These are phyloP conservation scores for Noturus placidus DNA, from an alignment of 2,113 vertebrate genomes.

Conservation along the genomic window DNA sequence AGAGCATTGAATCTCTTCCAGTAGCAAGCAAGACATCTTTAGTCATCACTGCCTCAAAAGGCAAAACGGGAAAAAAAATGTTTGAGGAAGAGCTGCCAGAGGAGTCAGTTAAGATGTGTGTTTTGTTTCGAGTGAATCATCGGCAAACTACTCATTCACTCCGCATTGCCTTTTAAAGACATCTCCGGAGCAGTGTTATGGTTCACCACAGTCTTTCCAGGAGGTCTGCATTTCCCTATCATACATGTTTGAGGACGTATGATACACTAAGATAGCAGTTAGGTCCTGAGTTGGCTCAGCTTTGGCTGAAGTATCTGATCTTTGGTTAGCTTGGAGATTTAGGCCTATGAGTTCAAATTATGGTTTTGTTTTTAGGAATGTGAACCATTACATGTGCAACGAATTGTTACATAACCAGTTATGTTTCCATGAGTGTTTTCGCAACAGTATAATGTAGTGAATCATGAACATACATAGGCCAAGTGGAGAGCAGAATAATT, in stretches of 20 bases:
- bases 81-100: constrained; percentile 52
- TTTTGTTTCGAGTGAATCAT: constrained; percentile 56
- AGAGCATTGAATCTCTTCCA: constrained; percentile 17
- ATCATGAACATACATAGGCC: neutral
- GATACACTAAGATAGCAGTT: neutral
- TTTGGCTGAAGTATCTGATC: neutral
- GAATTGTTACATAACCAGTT: neutral
- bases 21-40: constrained; percentile 9
- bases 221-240: constrained; percentile 52
- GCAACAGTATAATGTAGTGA: neutral
- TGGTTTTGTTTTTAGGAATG: neutral
- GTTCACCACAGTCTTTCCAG: constrained; percentile 34
- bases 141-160: constrained; percentile 10
- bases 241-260: neutral
- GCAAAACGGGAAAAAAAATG: constrained; percentile 61
- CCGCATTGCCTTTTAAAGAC: constrained; percentile 73
- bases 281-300: neutral
- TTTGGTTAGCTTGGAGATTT: neutral
- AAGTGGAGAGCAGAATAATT: neutral
- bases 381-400: neutral
- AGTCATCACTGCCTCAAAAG: constrained; percentile 63
- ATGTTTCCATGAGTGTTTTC: neutral
- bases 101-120: constrained; percentile 52
- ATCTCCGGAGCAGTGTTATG: constrained; percentile 56
- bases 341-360: neutral